Base-by-base conservation (phyloP, 2,113 vertebrate genomes). In the Ceuthmochares aereus region DNA sequence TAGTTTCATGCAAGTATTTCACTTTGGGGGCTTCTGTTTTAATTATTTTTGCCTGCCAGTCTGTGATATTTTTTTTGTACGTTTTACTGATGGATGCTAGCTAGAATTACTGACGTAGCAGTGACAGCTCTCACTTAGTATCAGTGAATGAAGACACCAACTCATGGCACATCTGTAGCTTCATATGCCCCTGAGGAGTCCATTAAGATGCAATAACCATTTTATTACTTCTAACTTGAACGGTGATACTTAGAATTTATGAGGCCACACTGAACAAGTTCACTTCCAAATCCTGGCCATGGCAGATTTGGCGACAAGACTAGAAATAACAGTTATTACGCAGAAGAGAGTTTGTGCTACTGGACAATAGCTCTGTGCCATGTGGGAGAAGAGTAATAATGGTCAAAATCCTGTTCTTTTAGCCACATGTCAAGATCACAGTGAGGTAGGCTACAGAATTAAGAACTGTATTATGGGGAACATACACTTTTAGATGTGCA, bases 361-460 rank as follows among this genome's bases (percentile, higher is more conserved):
- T 86, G 90, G 84, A 74, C 55, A 77, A 78, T 3, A 95, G 59
- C 25, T 85, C 62, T 27, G n/a, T 32, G 55, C 29, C 52, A 32
- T 55, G 59, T 26, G 30, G 55, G 81, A 89, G 59, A 87, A 74
- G 10, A 64, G 19, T 12, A 69, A 6, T 21, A 54, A 42, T 8
- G 21, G 60, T 72, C 49, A 93, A 72, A 93, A 93, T 76, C 6
- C 90, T 92, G 90, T 96, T 97, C 93, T 97, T 96, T 94, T 70
- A 97, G 88, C 89, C 84, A 77, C 1, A 7, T 43, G 64, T 63
- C 67, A 88, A 84, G 62, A 66, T 30, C 72, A 94, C 62, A 94
- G 40, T 58, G 82, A 78, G 34, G 22, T 16, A 80, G 10, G 54
- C 49, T 59, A 84, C 43, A 87, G 86, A 94, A 92, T 25, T 67